These are phyloP conservation scores for Taenioides sp. DNA, from an alignment of 2,797 vertebrate genomes.

Conservation along the genomic window DNA sequence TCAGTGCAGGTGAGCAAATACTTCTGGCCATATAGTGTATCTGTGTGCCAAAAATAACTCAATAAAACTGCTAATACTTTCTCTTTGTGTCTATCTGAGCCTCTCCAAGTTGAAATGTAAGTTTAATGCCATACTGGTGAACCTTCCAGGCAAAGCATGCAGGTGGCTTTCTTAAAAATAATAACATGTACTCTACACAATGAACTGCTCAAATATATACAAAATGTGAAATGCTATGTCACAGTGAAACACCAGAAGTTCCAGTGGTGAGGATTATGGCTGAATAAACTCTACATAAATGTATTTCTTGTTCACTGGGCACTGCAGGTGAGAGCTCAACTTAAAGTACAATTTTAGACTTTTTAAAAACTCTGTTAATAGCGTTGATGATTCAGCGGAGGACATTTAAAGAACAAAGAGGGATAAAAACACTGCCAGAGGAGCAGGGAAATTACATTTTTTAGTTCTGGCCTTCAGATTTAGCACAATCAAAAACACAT, in stretches of 20 bases:
- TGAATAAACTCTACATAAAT: not conserved
- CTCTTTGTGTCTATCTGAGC: too few relatives aligned
- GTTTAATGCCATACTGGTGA: too few relatives aligned
- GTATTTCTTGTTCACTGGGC: not conserved
- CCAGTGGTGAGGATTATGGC: not conserved
- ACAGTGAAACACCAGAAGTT: not conserved
- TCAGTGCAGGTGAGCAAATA: too few relatives aligned
- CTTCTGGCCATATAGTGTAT: too few relatives aligned
- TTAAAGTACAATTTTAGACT: not conserved
- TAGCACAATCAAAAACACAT: not conserved
- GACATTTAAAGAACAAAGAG: not conserved
- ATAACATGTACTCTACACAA: too few relatives aligned
- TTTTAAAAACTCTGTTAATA: constrained; percentile 5
- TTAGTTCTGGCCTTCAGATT: not conserved
- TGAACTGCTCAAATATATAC: not conserved
- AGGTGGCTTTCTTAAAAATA: too few relatives aligned
- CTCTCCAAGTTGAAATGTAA: too few relatives aligned
- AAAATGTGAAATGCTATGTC: not conserved
- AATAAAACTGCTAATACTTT: too few relatives aligned
- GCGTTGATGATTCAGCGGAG: not conserved
- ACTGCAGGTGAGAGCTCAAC: not conserved
- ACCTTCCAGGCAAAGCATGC: too few relatives aligned
- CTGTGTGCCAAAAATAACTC: too few relatives aligned
- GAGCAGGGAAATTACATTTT: not conserved
- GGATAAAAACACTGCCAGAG: not conserved